These are phyloP conservation scores for Orgyia antiqua DNA, from an alignment of 2,888 invertebrate genomes.

Conservation along the genomic window DNA sequence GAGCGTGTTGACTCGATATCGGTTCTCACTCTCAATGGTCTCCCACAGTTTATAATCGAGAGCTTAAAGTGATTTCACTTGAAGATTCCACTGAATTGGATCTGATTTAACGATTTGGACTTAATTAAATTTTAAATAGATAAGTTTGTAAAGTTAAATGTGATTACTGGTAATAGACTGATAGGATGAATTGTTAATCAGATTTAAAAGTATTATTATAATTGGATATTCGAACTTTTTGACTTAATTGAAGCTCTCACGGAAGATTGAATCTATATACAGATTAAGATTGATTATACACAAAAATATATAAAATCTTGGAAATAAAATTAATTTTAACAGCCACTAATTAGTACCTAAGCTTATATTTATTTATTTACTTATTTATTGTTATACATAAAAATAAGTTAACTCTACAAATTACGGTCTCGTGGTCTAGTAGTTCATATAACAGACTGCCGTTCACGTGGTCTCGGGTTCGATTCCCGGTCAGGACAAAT, in stretches of 20 bases:
- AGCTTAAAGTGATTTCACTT: constrained; percentile 23
- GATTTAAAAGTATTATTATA: constrained; percentile 6
- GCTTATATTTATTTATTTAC: too few species aligned
- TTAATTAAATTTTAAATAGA: constrained; percentile 29
- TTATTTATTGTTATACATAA: too few species aligned
- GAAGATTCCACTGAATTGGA: constrained; percentile 14
- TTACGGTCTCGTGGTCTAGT: too few species aligned
- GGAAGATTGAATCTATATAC: not conserved
- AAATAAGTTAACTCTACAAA: too few species aligned
- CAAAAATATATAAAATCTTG: too few species aligned
- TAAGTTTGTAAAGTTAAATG: constrained; percentile 14
- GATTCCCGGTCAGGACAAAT: too few species aligned
- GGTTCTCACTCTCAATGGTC: constrained; percentile 1
- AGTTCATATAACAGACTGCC: too few species aligned
- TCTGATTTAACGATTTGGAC: constrained; percentile 23
- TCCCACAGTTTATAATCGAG: constrained; percentile 23
- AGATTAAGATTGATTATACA: too few species aligned
- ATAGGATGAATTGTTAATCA: constrained; percentile 12
- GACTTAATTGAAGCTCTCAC: not conserved
- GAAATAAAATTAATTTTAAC: too few species aligned
- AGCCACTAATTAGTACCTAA: too few species aligned
- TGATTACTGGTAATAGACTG: constrained; percentile 19
- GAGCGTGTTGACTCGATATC: not conserved
- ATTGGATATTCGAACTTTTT: not conserved
- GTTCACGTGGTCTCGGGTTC: too few species aligned